Evolutionary conservation across 2,113 vertebrate genomes (phyloP).

Genomic region (Rhinopomastus cyanomelas): DNA sequence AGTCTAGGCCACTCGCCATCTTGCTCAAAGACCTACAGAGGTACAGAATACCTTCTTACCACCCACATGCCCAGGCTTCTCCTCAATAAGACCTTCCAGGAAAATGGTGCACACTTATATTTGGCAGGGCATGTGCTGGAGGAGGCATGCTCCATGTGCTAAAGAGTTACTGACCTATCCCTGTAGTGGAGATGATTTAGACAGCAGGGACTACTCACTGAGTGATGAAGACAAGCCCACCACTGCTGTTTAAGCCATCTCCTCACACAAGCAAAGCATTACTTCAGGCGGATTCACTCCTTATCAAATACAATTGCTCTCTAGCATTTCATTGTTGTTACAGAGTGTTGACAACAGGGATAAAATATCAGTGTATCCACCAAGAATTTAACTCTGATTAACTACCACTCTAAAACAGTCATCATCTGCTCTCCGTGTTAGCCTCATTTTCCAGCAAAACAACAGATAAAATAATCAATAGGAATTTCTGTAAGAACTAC

Average conservation of each 20-base stretch:
- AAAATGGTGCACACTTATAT: background rate
- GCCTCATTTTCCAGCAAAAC: background rate
- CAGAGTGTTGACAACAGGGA: background rate
- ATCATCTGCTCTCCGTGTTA: background rate
- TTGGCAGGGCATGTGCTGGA: background rate
- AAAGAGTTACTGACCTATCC: background rate
- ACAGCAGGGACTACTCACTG: background rate
- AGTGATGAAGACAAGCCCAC: background rate
- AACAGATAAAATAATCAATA: background rate
- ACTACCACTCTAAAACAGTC: background rate
- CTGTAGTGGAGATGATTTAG: background rate
- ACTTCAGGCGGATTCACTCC: background rate
- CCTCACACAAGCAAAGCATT: background rate
- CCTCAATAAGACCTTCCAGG: background rate
- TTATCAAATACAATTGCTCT: background rate
- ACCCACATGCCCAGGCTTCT: background rate
- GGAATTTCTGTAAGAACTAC: background rate
- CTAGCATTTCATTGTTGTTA: background rate
- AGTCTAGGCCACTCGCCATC: background rate
- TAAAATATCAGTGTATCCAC: background rate
- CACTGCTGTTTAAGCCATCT: background rate
- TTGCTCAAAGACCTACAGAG: background rate
- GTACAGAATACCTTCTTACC: background rate
- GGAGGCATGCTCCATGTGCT: background rate
- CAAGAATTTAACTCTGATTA: background rate